A percentile compares a stretch with the other conserved stretches of the same genome.
Conservation (phyloP, 2,113 vertebrate species). For the Tenrec ecaudatus region DNA sequence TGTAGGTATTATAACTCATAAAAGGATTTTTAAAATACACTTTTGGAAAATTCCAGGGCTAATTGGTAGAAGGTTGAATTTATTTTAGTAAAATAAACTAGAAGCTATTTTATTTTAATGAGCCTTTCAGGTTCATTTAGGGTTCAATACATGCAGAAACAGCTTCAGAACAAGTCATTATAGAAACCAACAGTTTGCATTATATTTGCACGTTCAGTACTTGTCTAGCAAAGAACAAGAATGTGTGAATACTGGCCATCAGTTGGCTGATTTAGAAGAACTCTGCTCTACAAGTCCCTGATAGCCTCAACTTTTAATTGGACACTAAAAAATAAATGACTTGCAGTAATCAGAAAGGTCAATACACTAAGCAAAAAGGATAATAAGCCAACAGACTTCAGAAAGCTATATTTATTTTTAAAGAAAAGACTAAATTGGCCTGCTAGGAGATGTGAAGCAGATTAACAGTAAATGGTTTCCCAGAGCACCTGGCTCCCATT, state of each 20-base stretch:
- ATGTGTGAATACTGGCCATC: conserved; percentile 86
- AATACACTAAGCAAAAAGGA: conserved; percentile 75
- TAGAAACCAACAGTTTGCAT: conserved; percentile 81
- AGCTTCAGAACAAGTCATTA: conserved; percentile 72
- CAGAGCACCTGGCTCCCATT: neutral
- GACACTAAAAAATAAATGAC: conserved; percentile 66
- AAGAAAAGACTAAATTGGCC: conserved; percentile 67
- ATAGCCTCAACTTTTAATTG: conserved; percentile 82
- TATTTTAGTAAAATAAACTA: conserved; percentile 60
- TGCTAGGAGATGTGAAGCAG: conserved; percentile 61
- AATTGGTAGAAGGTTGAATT: neutral
- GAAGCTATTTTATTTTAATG: conserved; percentile 49
- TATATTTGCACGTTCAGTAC: conserved; percentile 84
- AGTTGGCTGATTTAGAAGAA: conserved; percentile 80
- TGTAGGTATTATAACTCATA: neutral
- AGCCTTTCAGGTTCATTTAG: conserved; percentile 67
- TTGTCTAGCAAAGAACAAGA: conserved; percentile 75
- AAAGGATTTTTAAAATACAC: conserved; percentile 3
- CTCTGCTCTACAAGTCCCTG: conserved; percentile 72
- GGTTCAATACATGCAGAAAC: conserved; percentile 72
- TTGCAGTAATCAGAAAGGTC: conserved; percentile 73
- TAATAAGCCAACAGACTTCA: conserved; percentile 64
- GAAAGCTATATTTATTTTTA: conserved; percentile 76
- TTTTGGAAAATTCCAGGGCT: conserved; percentile 19
- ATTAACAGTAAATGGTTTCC: neutral